Evolutionary conservation across 2,113 vertebrate genomes (phyloP).

Genomic region (Myiagra hebetior): DNA sequence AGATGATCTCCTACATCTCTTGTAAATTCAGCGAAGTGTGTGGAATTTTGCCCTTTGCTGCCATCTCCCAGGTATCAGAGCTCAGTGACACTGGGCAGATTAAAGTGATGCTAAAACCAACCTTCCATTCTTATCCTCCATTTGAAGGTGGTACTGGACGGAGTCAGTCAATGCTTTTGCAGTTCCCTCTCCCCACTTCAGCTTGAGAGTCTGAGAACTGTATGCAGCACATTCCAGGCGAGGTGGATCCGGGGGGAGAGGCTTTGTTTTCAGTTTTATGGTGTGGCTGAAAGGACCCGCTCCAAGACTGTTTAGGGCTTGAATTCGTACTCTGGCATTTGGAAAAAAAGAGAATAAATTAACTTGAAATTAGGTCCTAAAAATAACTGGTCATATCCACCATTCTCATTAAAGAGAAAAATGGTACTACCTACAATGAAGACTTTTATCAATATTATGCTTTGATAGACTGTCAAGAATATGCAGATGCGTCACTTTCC

Average conservation of each 20-base stretch:
- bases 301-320: conserved; percentile 94
- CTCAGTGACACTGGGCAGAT: background rate
- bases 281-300: conserved; percentile 94
- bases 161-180: conserved; percentile 82
- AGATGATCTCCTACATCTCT: background rate
- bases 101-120: conserved; percentile 50
- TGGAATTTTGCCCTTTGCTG: background rate
- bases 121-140: conserved; percentile 93
- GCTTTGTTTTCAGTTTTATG: conserved; percentile 96
- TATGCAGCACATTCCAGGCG: conserved; percentile 94
- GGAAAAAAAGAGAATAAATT: background rate
- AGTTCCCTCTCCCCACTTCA: conserved; percentile 95
- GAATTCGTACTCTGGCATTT: conserved; percentile 87
- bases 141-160: conserved; percentile 93
- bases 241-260: conserved; percentile 91
- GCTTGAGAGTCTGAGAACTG: conserved; percentile 95
- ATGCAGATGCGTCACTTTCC: background rate
- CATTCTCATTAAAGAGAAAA: background rate
- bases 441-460: background rate
- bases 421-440: background rate
- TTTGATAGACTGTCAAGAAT: background rate
- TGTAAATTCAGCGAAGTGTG: background rate
- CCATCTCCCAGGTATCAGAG: background rate
- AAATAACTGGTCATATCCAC: background rate
- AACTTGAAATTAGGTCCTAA: background rate